phyloP scores from a whole-genome alignment of 2,113 vertebrate species.

The Crotophaga sulcirostris region DNA sequence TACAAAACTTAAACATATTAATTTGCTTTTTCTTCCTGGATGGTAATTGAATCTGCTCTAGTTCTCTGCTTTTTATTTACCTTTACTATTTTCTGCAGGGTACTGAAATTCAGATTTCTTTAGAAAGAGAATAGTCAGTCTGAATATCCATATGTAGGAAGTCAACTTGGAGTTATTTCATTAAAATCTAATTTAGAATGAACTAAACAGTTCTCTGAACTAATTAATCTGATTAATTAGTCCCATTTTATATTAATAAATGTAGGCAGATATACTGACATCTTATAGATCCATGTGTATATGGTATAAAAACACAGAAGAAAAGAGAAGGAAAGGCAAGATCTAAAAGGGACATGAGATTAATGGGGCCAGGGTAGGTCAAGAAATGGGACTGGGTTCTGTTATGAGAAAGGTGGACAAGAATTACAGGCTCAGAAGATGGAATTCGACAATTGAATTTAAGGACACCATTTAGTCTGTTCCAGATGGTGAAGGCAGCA shows the following conservation, averaged over 20 bases:
- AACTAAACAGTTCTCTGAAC: constrained; percentile 9
- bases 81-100: not conserved
- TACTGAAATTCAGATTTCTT: not conserved
- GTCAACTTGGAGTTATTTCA: not conserved
- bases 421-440: not conserved
- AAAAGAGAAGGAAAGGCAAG: not conserved
- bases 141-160: not conserved
- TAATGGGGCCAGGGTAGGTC: not conserved
- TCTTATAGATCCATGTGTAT: not conserved
- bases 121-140: not conserved
- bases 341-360: not conserved
- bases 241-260: not conserved
- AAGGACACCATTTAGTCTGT: not conserved
- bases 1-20: not conserved
- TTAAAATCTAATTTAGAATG: constrained; percentile 17
- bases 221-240: not conserved
- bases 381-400: not conserved
- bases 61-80: not conserved
- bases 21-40: not conserved
- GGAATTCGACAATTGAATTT: not conserved
- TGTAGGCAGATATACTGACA: not conserved
- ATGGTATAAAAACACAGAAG: not conserved
- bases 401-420: not conserved
- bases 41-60: not conserved
- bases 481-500: not conserved